Evolutionary conservation across 2,888 invertebrate genomes (phyloP), one percentile per base, ranked within the genome.

Genomic region (Baronia brevicornis): DNA sequence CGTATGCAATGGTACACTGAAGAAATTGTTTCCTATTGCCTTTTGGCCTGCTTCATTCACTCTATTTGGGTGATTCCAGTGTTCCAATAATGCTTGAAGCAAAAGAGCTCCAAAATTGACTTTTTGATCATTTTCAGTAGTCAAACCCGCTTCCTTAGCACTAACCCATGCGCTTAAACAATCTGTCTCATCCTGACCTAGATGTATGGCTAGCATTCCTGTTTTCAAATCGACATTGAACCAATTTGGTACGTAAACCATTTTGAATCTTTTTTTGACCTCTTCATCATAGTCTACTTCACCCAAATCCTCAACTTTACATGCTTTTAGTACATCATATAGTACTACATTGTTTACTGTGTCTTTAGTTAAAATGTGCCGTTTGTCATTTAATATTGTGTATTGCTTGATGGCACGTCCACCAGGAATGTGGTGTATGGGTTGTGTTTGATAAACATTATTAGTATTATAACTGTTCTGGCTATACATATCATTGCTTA

Each of bases 91-190:
- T 0, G 98, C 97, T 88, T 98, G 96, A 27, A 99, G 82, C 25
- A 99, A 72, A 33, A 98, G 84, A 41, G 94, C 95, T 7, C 99
- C 99, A 66, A 97, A 97, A 67, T 99, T 99, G 1, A 98, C 97
- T 87, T 90, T 96, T 46, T 93, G 92, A 61, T 96, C 96, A 31
- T 73, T 89, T 59, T 87, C 94, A 78, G 67, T 88, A 0, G 92
- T 90, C 47, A 98, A 87, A 0, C 96, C 97, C 11, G 96, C 94
- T 66, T 99, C 99, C 66, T 92, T 93, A 0, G 97, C 95, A 28
- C 98, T 97, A 2, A 99, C 96, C 99, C 99, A 99, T 0, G 99
- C 98, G 18, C 97, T 92, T 58, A 99, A 93, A 67, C 98, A 98
- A 67, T 99, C 99, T 1, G 94, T 94, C 78, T 99, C 99, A 67